Base-by-base conservation (phyloP, 2,888 invertebrate genomes). In the Lycocerus yunnanus region DNA sequence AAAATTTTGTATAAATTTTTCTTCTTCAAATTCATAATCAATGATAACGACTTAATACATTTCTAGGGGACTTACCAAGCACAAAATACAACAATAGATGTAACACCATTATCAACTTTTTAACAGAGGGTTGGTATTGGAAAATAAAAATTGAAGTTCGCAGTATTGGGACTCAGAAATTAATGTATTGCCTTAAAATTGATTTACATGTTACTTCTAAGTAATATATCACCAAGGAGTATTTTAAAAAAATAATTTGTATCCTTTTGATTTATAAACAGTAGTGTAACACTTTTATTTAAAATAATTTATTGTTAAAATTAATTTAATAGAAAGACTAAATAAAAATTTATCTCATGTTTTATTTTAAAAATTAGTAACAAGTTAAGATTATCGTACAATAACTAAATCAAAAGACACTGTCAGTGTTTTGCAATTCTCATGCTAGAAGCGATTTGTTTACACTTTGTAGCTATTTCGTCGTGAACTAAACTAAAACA, bases 401-500 rank as follows among this genome's bases (percentile, higher is more conserved):
- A 66, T 66, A 65, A 58, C 69, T 20, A 63, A 63, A 69, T 43
- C 65, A 75, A 75, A 75, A 75, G 75, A 75, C 75, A 75, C 75
- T 73, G 77, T 77, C 77, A 77, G 75, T 77, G 75, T 75, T 74
- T 77, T 67, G 75, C 69, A 68, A 94, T 87, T 75, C 94, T 93
- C 82, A 94, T 88, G 84, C 90, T 91, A 78, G 91, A 90, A 13
- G 94, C 94, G 83, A 93, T 87, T 79, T 92, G 92, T 81, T 92
- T 91, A 88, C 93, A 94, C 84, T 92, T 91, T 81, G 92, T 89
- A 76, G 93, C 90, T 3, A 95, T 91, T 84, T 95, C 94, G 80
- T 95, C 95, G 84, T 95, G 95, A 73, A 95, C 90, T 74, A 95
- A 89, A 86, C 93, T 94, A 83, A 95, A 95, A 71, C 94, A 93